Evolutionary conservation across 2,113 vertebrate species (phyloP), one percentile per base, ranked within the genome.

Genomic region (Colius striatus): DNA sequence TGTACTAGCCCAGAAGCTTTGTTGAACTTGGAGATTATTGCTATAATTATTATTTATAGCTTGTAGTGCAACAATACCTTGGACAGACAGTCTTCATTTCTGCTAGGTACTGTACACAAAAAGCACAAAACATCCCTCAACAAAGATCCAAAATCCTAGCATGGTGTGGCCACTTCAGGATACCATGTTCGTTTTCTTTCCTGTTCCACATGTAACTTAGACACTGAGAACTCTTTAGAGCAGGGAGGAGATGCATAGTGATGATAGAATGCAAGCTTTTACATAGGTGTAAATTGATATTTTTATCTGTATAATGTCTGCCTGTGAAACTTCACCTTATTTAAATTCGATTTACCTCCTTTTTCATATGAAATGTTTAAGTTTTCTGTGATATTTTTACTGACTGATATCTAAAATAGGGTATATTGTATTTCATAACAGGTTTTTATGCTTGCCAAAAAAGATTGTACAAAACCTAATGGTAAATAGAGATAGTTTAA

Each of bases 361-460:
- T 92, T 94, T 95, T 88, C 38, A 85, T 95, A 86, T 78, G 50
- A 67, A 94, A 55, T 62, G 34, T 61, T 90, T 76, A 87, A 41
- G 26, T 86, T 96, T 96, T 79, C 83, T 87, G 30, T 75, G 85
- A 50, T 76, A 47, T 84, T 91, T 95, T 92, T 36, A 92, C 68
- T 54, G 54, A 88, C 54, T 90, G 73, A 45, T 83, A 48, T 85
- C 81, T 84, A 80, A 86, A 96, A 87, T 88, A 89, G 63, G 89
- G 82, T 94, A 84, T 72, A 84, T 65, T 89, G 81, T 87, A 84
- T 91, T 96, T 96, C 83, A 83, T 97, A 96, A 90, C 75, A 95
- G 91, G 84, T 74, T 97, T 98, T 97, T 96, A 92, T 96, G 93
- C 93, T 96, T 97, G 96, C 97, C 96, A 97, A 96, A 97, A 96